These are phyloP conservation scores for Halocynthia aurantium DNA, from an alignment of 23 tunicate genomes.

Conservation along the genomic window DNA sequence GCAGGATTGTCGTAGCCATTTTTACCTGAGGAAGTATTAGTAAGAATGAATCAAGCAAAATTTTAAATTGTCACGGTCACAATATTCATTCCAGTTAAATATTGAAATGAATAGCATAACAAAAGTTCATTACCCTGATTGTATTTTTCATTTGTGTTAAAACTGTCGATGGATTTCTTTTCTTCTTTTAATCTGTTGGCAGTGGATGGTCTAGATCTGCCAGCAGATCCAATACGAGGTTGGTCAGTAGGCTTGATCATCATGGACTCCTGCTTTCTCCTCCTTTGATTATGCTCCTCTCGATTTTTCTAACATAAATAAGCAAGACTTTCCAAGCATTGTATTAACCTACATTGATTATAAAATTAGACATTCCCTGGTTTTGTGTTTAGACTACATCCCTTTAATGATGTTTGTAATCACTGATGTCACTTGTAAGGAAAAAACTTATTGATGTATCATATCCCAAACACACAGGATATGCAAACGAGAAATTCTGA, in stretches of 20 bases:
- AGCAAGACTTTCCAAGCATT: background rate
- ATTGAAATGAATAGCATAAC: background rate
- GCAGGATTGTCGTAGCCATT: constrained; percentile 69
- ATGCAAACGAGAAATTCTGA: too few species aligned
- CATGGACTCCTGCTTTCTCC: constrained; percentile 64
- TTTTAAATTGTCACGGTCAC: background rate
- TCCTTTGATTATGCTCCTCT: constrained; percentile 55
- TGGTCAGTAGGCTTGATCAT: constrained; percentile 60
- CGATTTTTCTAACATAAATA: constrained; percentile 47
- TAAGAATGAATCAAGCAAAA: background rate
- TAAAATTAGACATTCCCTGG: background rate
- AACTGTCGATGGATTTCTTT: constrained; percentile 37
- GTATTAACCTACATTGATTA: background rate
- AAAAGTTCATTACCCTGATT: constrained; percentile 48
- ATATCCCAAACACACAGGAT: too few species aligned
- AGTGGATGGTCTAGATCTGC: constrained; percentile 56
- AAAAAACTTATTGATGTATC: too few species aligned
- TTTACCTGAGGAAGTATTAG: constrained; percentile 11
- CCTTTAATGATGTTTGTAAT: too few species aligned
- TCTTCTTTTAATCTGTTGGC: constrained; percentile 42
- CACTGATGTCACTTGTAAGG: too few species aligned
- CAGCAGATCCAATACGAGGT: constrained; percentile 60
- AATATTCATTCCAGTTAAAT: background rate
- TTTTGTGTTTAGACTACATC: background rate
- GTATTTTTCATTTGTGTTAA: constrained; percentile 68